Percentiles rank a stretch among this genome's conserved stretches.
Conservation (phyloP, 2,113 vertebrate genomes). For the Melozone crissalis region DNA sequence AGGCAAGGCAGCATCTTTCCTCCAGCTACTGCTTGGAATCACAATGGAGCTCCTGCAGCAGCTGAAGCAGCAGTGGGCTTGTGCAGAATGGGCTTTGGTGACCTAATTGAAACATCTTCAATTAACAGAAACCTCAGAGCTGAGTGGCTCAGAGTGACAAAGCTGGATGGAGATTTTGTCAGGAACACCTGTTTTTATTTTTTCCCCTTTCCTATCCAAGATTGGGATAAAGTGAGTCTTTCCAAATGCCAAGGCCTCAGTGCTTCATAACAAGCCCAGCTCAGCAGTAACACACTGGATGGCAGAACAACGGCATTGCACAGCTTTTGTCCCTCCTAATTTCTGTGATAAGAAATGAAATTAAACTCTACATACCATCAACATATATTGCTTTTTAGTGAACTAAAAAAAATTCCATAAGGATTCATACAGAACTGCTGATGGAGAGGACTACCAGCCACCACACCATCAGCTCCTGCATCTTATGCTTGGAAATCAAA, state of each 20-base stretch:
- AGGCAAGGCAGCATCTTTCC: not conserved
- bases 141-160: not conserved
- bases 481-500: slow-evolving; percentile 51
- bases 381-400: not conserved
- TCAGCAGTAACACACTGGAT: not conserved
- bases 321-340: not conserved
- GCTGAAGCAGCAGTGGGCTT: not conserved
- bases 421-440: slow-evolving; percentile 36
- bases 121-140: not conserved
- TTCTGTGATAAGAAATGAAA: not conserved
- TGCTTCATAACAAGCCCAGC: not conserved
- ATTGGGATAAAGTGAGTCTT: not conserved
- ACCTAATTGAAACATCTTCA: not conserved
- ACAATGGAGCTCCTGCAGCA: not conserved
- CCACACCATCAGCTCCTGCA: slow-evolving; percentile 49
- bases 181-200: not conserved
- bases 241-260: not conserved
- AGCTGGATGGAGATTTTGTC: not conserved
- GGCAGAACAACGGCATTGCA: not conserved
- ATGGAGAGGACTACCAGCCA: slow-evolving; percentile 52
- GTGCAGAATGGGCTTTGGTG: not conserved
- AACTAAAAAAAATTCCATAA: not conserved
- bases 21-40: not conserved
- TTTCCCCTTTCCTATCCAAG: not conserved
- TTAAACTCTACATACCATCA: not conserved